Evolutionary conservation across 2,797 vertebrate genomes (phyloP), one percentile per base, ranked within the genome.

Genomic region (Pangasius krempfi): DNA sequence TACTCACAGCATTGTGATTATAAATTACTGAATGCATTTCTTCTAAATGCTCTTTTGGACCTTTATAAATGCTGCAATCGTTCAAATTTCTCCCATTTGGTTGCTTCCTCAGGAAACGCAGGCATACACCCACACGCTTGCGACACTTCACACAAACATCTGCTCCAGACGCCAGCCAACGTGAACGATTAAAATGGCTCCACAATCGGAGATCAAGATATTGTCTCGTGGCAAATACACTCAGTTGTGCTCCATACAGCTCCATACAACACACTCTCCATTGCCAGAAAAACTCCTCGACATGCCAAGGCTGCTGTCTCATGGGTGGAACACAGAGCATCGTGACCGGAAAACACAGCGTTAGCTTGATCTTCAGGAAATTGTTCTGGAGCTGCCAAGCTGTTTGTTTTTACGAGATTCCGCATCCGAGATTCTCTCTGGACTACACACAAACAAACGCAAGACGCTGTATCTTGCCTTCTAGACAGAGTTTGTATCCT

Each of bases 281-380:
- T 5, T 6, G 66, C 72, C 86, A 93, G 88, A 93, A 88, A 87
- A 85, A 86, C 50, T 81, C 78, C 1, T 60, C 58, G 52, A 33
- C 62, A 50, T 58, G 90, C 91, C 93, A 94, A 93, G 84, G 91
- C 93, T 91, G 88, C 90, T 90, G 80, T 88, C 88, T 30, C 27
- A 85, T 30, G 87, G 52, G 90, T 89, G 92, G 91, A 93, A 87
- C 52, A 86, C 27, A 50, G 75, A 88, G 30, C 27, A 84, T 54
- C 68, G 5, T 33, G 22, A 14, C 7, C 37, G 50, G 58, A 52
- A 88, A 73, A 58, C 27, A 4, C 75, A 66, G 58, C 12, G 8
- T 70, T 73, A 40, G 37, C 44, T 12, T 20, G 10, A 85, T 87
- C 75, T 52, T 25, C 40, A 40, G 66, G 62, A 54, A n/a, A 54